These are phyloP conservation scores for Aythya fuligula DNA, from an alignment of 2,797 vertebrate genomes.

Conservation along the genomic window DNA sequence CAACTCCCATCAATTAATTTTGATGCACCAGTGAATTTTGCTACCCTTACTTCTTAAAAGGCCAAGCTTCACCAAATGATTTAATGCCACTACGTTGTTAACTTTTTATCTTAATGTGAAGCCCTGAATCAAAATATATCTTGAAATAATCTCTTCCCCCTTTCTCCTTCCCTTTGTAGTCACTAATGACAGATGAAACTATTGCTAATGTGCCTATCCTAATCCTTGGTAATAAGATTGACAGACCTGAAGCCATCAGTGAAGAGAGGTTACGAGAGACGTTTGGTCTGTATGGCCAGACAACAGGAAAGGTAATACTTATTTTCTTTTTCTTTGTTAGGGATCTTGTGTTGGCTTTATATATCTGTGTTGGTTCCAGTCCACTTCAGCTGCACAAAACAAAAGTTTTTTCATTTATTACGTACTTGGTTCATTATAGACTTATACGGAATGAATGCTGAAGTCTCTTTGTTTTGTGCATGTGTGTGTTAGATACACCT, in stretches of 20 bases:
- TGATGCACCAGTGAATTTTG: background rate
- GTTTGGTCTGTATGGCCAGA: slow-evolving; percentile 94
- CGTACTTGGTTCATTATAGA: background rate
- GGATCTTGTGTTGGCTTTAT: background rate
- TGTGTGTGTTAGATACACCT: background rate
- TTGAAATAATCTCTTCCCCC: background rate
- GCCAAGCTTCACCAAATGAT: background rate
- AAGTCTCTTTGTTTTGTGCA: background rate
- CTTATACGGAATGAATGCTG: background rate
- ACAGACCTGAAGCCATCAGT: slow-evolving; percentile 94
- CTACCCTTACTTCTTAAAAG: background rate
- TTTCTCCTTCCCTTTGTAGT: slow-evolving; percentile 77
- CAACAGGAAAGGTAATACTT: slow-evolving; percentile 91
- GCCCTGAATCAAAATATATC: background rate
- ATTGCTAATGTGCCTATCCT: slow-evolving; percentile 97
- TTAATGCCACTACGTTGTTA: background rate
- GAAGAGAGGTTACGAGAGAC: slow-evolving; percentile 92
- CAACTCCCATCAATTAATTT: background rate
- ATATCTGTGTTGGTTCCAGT: background rate
- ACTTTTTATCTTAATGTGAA: background rate
- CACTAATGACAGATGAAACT: slow-evolving; percentile 97
- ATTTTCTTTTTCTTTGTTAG: background rate
- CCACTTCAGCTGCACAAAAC: background rate
- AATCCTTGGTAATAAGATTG: slow-evolving; percentile 98
- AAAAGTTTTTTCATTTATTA: background rate